Evolutionary conservation across 2,113 vertebrate species (phyloP), one percentile per base, ranked within the genome.

Genomic region (Fregetta grallaria): DNA sequence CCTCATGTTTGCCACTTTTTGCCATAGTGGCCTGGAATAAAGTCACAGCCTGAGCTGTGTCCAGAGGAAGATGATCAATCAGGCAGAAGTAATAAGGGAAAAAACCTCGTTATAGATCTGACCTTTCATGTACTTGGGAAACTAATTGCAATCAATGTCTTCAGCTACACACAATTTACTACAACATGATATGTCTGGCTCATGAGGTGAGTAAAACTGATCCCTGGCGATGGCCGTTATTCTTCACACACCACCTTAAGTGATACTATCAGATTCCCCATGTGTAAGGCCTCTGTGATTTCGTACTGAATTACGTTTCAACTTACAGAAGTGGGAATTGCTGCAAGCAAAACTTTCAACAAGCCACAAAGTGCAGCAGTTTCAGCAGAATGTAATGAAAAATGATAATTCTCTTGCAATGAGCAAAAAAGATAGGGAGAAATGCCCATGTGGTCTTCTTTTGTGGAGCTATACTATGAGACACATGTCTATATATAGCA

Each of bases 141-240:
- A 79, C 79, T 95, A 95, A 94, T 95, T 93, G 82, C 67, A 94
- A 97, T 97, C 96, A 94, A 97, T 97, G 81, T 25, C 50, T 95
- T 96, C 82, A 86, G 90, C 86, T 77, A 88, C 95, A 95, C 95
- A 85, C 95, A 62, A 96, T 97, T 97, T 97, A 95, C 85, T 90
- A 74, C 55, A 94, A 66, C 90, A 95, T 96, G 90, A 97, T 97
- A 94, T 13, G 76, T 68, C 87, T 93, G 63, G 72, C 71, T 52
- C 62, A 11, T 34, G 65, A 73, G 52, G 45, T 3, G 11, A 77
- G 86, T 67, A 83, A 85, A 96, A 83, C 68, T 58, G 90, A 93
- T 81, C 82, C 68, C 87, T 96, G 85, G 49, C 65, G 83, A 21
- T 15, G 61, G 71, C 32, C 67, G 70, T 77, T 91, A 58, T 52